Conservation (phyloP, 2,797 vertebrate species). For the Odontamblyopus rebecca region DNA sequence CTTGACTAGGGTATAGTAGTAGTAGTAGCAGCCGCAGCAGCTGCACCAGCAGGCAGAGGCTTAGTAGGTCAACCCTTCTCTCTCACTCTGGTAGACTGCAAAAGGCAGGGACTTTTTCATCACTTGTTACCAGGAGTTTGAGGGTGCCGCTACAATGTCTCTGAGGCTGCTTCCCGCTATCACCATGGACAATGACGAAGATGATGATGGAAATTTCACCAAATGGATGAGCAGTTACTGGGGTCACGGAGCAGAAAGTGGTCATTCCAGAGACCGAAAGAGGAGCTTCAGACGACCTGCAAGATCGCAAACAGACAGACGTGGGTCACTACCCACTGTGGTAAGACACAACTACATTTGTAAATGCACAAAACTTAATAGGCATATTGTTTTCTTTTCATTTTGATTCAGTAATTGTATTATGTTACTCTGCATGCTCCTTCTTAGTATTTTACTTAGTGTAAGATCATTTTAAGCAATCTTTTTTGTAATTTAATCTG, state of each 20-base stretch:
- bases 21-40: conserved; percentile 28
- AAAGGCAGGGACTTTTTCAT: conserved; percentile 18
- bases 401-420: background rate
- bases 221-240: conserved; percentile 99
- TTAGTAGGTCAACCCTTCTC: conserved; percentile 51
- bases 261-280: conserved; percentile 72
- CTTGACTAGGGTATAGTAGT: conserved; percentile 14
- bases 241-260: conserved; percentile 80
- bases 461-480: background rate
- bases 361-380: background rate
- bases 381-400: no score
- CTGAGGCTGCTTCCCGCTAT: conserved; percentile 74
- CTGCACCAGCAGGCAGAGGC: conserved; percentile 9
- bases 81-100: conserved; percentile 11
- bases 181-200: conserved; percentile 88
- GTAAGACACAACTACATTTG: conserved; percentile 70
- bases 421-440: background rate
- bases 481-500: no score
- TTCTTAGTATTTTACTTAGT: background rate
- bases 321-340: conserved; percentile 87
- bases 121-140: conserved; percentile 24
- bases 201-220: conserved; percentile 93
- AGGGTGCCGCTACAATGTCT: conserved; percentile 65
- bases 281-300: conserved; percentile 75
- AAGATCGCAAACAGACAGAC: conserved; percentile 70